phyloP scores from a whole-genome alignment of 2,888 invertebrate species.

The Xestoiulus laeticollis region DNA sequence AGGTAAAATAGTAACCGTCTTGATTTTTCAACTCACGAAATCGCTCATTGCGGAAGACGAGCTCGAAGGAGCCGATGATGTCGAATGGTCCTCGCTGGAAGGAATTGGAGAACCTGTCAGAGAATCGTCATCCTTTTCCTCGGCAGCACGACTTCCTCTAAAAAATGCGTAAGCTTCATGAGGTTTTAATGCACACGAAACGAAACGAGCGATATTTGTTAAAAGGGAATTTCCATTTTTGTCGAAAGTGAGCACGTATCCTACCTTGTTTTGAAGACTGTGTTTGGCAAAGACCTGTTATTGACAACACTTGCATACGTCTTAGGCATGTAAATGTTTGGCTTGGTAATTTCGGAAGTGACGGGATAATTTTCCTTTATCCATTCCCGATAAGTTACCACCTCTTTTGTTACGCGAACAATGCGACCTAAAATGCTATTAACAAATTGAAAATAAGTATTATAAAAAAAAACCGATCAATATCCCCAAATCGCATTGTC shows the following conservation, averaged over 20 bases:
- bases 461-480: neutral
- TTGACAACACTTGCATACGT: conserved; percentile 27
- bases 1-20: neutral
- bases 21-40: conserved; percentile 3
- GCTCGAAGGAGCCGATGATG: conserved; percentile 49
- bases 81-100: conserved; percentile 53
- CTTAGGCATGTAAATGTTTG: conserved; percentile 23
- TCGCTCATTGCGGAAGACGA: conserved; percentile 45
- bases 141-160: neutral
- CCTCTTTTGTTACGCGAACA: conserved; percentile 92
- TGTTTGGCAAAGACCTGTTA: neutral
- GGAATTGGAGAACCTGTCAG: conserved; percentile 43
- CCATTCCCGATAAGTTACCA: conserved; percentile 77
- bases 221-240: too few species aligned
- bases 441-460: neutral
- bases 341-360: neutral
- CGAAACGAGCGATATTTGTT: too few species aligned
- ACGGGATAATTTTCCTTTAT: conserved; percentile 69
- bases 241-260: too few species aligned
- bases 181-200: neutral
- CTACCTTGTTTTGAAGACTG: neutral
- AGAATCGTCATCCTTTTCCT: conserved; percentile 20
- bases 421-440: conserved; percentile 85
- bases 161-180: neutral
- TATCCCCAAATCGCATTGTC: neutral